Conservation (phyloP, 2,113 vertebrate species). For the Nycticebus coucang region DNA sequence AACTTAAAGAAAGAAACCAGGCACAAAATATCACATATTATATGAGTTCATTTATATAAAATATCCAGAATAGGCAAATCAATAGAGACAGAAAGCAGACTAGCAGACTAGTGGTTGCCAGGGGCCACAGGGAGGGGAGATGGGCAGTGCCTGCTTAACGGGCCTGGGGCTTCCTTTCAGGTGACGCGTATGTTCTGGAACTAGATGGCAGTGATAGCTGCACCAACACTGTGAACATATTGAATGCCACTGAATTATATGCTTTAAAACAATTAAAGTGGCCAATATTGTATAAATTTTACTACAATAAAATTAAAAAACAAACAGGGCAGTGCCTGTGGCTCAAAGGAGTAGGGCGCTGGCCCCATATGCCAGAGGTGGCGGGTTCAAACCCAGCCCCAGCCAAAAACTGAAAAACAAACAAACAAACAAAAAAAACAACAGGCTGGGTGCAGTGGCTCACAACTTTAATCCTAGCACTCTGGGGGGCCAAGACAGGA, state of each 20-base stretch:
- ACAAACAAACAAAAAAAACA: no score
- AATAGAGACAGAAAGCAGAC: not conserved
- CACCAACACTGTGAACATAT: not conserved
- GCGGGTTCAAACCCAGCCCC: no score
- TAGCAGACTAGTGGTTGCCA: not conserved
- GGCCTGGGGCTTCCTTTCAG: not conserved
- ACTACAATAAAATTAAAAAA: not conserved
- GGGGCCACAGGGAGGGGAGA: not conserved
- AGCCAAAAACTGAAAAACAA: no score
- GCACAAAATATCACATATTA: not conserved
- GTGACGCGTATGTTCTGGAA: not conserved
- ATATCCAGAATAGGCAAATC: conserved; percentile 9
- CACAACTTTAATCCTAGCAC: no score
- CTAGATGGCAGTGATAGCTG: not conserved
- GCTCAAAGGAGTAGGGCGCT: no score
- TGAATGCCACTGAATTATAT: not conserved
- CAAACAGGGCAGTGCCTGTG: no score
- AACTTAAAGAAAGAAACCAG: not conserved
- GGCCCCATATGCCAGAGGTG: no score
- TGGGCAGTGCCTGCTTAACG: not conserved
- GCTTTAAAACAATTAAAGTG: not conserved
- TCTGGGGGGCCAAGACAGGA: no score
- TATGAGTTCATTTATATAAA: not conserved
- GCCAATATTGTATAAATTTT: not conserved
- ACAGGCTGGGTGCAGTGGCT: no score